phyloP scores from a whole-genome alignment of 1,140 invertebrate species.

The Drosophila bocqueti region DNA sequence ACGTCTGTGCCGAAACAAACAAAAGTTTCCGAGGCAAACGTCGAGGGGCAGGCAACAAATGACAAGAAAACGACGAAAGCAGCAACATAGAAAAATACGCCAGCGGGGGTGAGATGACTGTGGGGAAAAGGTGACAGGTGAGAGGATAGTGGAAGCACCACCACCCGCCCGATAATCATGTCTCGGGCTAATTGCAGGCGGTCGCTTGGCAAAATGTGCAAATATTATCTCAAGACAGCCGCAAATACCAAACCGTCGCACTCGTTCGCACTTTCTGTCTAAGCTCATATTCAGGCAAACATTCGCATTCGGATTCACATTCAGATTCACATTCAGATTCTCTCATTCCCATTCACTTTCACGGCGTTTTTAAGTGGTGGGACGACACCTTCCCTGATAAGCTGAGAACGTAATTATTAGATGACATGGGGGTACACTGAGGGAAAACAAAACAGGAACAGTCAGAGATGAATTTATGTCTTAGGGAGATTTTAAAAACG shows the following conservation, averaged over 20 bases:
- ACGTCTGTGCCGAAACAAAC: constrained; percentile 76
- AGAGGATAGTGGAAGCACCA: constrained; percentile 2
- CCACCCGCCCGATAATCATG: constrained; percentile 52
- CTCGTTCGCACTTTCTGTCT: constrained; percentile 29
- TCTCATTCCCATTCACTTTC: constrained; percentile 68
- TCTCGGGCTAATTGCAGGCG: constrained; percentile 56
- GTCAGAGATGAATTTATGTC: not conserved
- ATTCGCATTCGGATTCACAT: constrained; percentile 17
- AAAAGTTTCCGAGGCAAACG: constrained; percentile 54
- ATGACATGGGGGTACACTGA: constrained; percentile 42
- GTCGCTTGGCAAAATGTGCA: constrained; percentile 53
- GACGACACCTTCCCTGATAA: constrained; percentile 59
- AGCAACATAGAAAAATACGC: constrained; percentile 19
- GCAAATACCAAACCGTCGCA: constrained; percentile 38
- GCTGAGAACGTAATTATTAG: constrained; percentile 65
- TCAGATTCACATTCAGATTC: constrained; percentile 28
- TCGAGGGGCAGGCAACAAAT: constrained; percentile 39
- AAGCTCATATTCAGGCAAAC: constrained; percentile 45
- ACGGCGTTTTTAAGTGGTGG: constrained; percentile 32
- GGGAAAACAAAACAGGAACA: not conserved
- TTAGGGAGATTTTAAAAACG: too few relatives aligned
- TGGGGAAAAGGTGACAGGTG: constrained; percentile 12
- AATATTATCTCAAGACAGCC: constrained; percentile 66
- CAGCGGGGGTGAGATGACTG: not conserved
- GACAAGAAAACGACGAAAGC: constrained; percentile 44